A percentile compares a stretch with the other conserved stretches of the same genome.
These are phyloP conservation scores for Phrynocephalus vlangalii DNA, from an alignment of 2,797 vertebrate genomes.

Conservation along the genomic window DNA sequence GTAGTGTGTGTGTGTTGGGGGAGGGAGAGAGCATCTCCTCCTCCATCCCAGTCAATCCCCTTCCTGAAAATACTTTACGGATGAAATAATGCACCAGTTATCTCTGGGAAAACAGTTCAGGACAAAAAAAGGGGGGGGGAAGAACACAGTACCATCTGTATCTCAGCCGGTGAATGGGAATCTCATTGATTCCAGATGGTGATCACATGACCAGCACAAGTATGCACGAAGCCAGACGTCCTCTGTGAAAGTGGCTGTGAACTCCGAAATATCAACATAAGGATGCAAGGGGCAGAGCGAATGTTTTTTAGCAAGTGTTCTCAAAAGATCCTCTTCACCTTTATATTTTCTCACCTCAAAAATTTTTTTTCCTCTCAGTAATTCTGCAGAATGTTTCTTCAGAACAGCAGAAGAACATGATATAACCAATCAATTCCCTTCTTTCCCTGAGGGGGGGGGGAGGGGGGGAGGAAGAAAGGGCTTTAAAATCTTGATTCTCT, in stretches of 20 bases:
- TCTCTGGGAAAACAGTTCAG: constrained; percentile 46
- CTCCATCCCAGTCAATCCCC: constrained; percentile 42
- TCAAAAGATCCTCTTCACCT: neutral
- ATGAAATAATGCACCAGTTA: constrained; percentile 32
- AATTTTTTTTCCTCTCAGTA: neutral
- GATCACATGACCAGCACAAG: constrained; percentile 20
- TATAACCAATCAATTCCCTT: neutral
- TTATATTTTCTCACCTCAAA: fast-evolving
- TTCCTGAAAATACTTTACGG: constrained; percentile 46
- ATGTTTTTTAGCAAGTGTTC: fast-evolving
- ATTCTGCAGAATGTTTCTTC: neutral
- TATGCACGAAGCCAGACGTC: neutral
- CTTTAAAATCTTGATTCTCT: neutral
- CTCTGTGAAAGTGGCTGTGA: neutral
- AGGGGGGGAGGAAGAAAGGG: neutral
- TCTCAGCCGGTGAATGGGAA: constrained; percentile 9
- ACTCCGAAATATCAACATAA: constrained; percentile 15
- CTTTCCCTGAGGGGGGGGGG: fast-evolving
- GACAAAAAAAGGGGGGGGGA: too few species aligned
- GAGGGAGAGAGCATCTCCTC: neutral
- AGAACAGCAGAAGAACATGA: neutral
- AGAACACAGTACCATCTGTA: neutral
- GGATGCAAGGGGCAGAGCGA: neutral
- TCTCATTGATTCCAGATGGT: constrained; percentile 48
- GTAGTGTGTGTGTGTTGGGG: too few species aligned